Evolutionary conservation across 1,140 invertebrate species (phyloP).

Genomic region (Drosophila biarmipes): DNA sequence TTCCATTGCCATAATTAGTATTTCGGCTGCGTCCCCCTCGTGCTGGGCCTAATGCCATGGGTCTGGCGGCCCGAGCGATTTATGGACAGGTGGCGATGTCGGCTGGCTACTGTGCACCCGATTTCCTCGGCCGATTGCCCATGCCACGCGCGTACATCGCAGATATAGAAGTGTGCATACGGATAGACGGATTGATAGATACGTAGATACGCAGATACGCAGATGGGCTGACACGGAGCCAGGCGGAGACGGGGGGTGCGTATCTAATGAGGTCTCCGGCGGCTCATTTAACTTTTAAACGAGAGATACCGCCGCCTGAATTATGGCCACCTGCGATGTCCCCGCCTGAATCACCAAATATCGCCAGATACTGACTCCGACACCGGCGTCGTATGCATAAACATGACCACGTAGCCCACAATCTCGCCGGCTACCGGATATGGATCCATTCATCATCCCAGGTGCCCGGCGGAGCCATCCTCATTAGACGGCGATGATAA

Average conservation of each 20-base stretch:
- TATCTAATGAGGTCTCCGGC: constrained; percentile 57
- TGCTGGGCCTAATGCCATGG: constrained; percentile 15
- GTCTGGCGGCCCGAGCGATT: constrained; percentile 51
- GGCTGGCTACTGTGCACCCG: constrained; percentile 50
- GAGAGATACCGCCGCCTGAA: constrained; percentile 30
- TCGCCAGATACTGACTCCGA: neutral
- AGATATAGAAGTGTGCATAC: constrained; percentile 5
- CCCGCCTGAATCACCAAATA: constrained; percentile 59
- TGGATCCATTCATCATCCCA: constrained; percentile 59
- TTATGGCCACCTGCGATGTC: constrained; percentile 65
- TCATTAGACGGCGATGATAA: constrained; percentile 23
- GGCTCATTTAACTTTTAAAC: constrained; percentile 64
- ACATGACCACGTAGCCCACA: constrained; percentile 23
- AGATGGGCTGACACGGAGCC: neutral
- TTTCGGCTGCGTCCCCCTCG: constrained; percentile 33
- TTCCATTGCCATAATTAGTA: constrained; percentile 52
- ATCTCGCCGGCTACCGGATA: constrained; percentile 62
- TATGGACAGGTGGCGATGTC: constrained; percentile 66
- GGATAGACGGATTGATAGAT: constrained; percentile 8
- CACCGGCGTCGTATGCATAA: constrained; percentile 21
- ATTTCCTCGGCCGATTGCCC: constrained; percentile 15
- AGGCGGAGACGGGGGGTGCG: constrained; percentile 25
- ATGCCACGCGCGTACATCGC: constrained; percentile 55
- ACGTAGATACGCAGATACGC: constrained; percentile 7
- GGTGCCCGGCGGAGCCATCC: constrained; percentile 17